Percentiles rank a stretch among this genome's conserved stretches.
Evolutionary conservation across 2,113 vertebrate genomes (phyloP).

Genomic region (Tetrao urogallus): DNA sequence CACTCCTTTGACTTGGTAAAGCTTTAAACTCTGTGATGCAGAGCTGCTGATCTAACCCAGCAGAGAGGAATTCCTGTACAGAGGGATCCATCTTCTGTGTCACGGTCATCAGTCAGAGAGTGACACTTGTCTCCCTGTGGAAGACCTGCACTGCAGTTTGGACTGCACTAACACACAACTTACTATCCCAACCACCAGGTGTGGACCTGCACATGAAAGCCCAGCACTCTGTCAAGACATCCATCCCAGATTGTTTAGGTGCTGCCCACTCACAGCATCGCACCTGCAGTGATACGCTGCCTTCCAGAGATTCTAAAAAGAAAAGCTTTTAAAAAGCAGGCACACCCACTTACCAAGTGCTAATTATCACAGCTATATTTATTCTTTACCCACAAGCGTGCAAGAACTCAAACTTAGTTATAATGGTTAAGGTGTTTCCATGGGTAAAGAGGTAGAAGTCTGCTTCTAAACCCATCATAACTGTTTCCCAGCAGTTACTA

Average conservation of each 20-base stretch:
- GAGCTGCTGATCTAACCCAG: not conserved
- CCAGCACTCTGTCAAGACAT: not conserved
- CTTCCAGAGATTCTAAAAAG: not conserved
- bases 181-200: not conserved
- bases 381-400: not conserved
- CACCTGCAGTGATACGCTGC: not conserved
- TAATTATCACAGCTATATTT: not conserved
- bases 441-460: not conserved
- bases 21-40: not conserved
- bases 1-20: not conserved
- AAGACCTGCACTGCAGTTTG: not conserved
- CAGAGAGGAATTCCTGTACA: not conserved
- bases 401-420: not conserved
- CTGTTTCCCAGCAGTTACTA: not conserved
- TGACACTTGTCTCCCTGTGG: not conserved
- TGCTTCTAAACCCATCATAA: not conserved
- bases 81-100: not conserved
- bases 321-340: not conserved
- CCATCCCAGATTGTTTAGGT: not conserved
- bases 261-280: not conserved
- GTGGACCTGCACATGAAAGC: accelerated
- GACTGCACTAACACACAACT: not conserved
- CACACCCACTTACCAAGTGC: not conserved
- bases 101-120: not conserved
- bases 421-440: not conserved